These are phyloP conservation scores for Cantharis lateralis DNA, from an alignment of 2,888 invertebrate species.

Conservation along the genomic window DNA sequence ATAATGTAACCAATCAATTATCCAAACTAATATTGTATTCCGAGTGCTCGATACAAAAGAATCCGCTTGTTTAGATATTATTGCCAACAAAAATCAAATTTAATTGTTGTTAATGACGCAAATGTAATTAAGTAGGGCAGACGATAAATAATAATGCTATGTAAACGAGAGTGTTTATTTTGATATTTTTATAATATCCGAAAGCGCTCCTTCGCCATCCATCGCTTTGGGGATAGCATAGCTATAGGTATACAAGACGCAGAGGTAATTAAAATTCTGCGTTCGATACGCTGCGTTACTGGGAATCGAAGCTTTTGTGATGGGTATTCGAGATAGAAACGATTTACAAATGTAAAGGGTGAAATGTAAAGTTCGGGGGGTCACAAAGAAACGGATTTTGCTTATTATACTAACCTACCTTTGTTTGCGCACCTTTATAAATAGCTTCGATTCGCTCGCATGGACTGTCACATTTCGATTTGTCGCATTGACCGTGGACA, in stretches of 20 bases:
- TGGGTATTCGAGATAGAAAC: not conserved
- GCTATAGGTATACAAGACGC: not conserved
- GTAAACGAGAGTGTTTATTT: not conserved
- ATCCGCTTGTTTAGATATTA: not conserved
- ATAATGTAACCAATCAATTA: not conserved
- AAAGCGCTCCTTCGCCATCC: not conserved
- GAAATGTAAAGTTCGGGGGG: not conserved
- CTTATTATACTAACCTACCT: slow-evolving; percentile 36
- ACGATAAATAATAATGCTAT: not conserved
- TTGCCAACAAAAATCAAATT: not conserved
- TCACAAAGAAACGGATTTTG: slow-evolving; percentile 11
- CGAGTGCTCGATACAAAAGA: not conserved
- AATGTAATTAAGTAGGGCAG: not conserved
- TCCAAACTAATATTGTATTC: not conserved
- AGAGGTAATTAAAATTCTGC: not conserved
- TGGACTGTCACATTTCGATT: slow-evolving; percentile 32
- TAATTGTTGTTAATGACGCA: not conserved
- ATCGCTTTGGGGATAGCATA: not conserved
- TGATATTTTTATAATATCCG: not conserved
- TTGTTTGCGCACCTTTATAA: slow-evolving; percentile 38
- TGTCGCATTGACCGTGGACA: slow-evolving; percentile 34
- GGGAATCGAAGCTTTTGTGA: not conserved
- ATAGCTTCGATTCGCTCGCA: slow-evolving; percentile 34
- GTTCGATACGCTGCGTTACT: not conserved
- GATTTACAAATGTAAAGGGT: not conserved